Evolutionary conservation across 1,140 invertebrate genomes (phyloP).

Genomic region (Bombus impatiens): DNA sequence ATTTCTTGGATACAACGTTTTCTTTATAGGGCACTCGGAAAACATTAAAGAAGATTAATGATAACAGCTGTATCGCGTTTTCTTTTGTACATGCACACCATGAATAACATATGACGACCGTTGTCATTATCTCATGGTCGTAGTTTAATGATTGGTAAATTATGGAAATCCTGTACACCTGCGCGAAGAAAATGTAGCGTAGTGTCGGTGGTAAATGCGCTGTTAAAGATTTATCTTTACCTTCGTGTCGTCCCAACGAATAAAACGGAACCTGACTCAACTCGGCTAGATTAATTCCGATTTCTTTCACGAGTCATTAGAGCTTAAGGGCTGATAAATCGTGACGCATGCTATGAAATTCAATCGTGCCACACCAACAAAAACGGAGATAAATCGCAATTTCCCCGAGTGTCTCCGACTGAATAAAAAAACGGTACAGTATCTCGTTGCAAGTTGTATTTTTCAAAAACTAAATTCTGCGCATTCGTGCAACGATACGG

Average conservation of each 20-base stretch:
- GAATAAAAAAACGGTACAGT: neutral
- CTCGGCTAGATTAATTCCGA: slow-evolving; percentile 33
- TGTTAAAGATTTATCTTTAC: neutral
- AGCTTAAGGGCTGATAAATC: slow-evolving; percentile 44
- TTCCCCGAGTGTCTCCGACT: neutral
- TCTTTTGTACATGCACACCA: too few relatives aligned
- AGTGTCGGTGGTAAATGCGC: neutral
- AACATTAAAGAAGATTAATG: too few relatives aligned
- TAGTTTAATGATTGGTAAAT: slow-evolving; percentile 1
- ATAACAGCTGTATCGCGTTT: too few relatives aligned
- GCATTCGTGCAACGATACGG: neutral
- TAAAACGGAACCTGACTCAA: neutral
- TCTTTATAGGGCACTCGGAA: too few relatives aligned
- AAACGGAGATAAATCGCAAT: neutral
- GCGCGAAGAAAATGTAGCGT: neutral
- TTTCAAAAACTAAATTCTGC: neutral
- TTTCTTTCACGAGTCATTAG: slow-evolving; percentile 48
- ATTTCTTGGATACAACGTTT: too few relatives aligned
- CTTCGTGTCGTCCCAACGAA: neutral
- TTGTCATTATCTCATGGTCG: too few relatives aligned
- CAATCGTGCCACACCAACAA: neutral
- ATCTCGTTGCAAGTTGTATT: neutral
- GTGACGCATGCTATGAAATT: slow-evolving; percentile 16
- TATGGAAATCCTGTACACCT: neutral
- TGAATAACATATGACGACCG: too few relatives aligned